phyloP scores from a whole-genome alignment of 2,888 invertebrate genomes.

The Selenia dentaria region DNA sequence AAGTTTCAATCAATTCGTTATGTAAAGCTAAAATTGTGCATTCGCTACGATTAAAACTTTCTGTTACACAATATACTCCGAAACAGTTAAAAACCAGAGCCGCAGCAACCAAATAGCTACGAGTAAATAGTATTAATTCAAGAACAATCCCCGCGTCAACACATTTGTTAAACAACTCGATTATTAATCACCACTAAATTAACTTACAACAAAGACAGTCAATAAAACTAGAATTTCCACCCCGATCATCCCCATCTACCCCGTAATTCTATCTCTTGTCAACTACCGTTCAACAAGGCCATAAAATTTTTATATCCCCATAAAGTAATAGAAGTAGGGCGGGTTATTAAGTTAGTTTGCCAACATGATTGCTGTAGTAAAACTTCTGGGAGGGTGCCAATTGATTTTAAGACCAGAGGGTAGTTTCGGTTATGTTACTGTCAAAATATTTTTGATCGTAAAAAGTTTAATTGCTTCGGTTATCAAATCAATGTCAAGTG shows the following conservation, averaged over 20 bases:
- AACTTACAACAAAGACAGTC: slow-evolving; percentile 18
- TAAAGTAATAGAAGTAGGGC: slow-evolving; percentile 32
- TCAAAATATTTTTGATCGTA: slow-evolving; percentile 18
- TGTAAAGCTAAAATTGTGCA: no score
- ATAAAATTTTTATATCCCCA: slow-evolving; percentile 40
- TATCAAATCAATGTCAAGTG: no score
- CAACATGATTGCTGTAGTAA: slow-evolving; percentile 23
- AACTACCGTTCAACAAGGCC: slow-evolving; percentile 30
- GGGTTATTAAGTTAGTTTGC: slow-evolving; percentile 26
- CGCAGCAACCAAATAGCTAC: not conserved
- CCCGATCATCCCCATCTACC: slow-evolving; percentile 9
- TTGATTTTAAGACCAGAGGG: slow-evolving; percentile 20
- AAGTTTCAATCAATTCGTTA: no score
- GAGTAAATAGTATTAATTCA: not conserved
- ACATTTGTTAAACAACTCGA: not conserved
- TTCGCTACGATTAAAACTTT: no score
- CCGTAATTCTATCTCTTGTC: slow-evolving; percentile 20
- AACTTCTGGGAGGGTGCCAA: slow-evolving; percentile 15
- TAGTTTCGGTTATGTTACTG: slow-evolving; percentile 10
- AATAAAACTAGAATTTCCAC: slow-evolving; percentile 16
- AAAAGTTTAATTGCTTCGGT: not conserved
- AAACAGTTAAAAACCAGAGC: no score
- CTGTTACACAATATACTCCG: no score
- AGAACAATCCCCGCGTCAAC: no score
- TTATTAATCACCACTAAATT: slow-evolving; percentile 14